Conservation (phyloP, 30 jellyfish, hydroid and myxozoan genomes). For the Catostylus mosaicus region DNA sequence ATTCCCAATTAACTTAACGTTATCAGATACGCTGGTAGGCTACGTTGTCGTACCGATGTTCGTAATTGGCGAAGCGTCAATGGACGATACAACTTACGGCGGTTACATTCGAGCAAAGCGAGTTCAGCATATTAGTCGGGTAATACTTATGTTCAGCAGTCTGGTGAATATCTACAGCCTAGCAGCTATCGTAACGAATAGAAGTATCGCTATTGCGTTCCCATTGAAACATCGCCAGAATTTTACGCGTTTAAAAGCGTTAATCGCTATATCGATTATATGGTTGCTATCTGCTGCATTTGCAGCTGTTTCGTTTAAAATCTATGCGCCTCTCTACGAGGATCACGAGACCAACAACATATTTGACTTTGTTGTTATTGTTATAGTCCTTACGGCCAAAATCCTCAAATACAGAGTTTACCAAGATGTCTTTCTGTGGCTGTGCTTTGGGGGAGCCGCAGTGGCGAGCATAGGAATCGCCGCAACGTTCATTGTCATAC, state of each 20-base stretch:
- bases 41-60: slow-evolving; percentile 4
- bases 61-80: not conserved
- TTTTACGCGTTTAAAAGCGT: slow-evolving; percentile 9
- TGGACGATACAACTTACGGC: not conserved
- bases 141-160: slow-evolving; percentile 2
- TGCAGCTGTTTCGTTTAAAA: not conserved
- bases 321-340: not conserved
- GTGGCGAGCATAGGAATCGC: not conserved
- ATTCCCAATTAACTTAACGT: not conserved
- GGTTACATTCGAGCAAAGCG: not conserved
- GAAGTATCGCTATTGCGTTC: not conserved
- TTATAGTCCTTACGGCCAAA: not conserved
- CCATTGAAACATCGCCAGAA: slow-evolving; percentile 13
- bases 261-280: not conserved
- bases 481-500: slow-evolving; percentile 9
- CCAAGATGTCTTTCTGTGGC: not conserved
- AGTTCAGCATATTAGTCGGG: not conserved
- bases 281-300: not conserved
- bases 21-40: slow-evolving; percentile 9
- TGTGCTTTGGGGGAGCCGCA: not conserved
- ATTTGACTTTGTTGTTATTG: not conserved
- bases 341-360: no score
- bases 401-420: not conserved
- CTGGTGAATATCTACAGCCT: slow-evolving; percentile 9
- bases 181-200: slow-evolving; percentile 8